These are phyloP conservation scores for Tetramorium alpestre DNA, from an alignment of 1,140 invertebrate genomes.

Conservation along the genomic window DNA sequence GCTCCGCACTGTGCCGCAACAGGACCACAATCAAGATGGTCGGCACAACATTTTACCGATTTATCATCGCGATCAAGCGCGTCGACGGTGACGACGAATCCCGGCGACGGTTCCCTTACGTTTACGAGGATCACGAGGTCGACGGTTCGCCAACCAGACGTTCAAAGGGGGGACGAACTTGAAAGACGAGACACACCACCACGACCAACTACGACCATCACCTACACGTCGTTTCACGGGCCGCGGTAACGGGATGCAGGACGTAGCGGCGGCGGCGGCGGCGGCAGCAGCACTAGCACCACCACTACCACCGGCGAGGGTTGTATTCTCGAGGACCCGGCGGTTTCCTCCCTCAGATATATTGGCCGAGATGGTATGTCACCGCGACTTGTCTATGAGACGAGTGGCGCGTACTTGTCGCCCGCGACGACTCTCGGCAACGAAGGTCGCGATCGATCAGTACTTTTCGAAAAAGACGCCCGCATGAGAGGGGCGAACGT, in stretches of 20 bases:
- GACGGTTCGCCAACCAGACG: conserved; percentile 26
- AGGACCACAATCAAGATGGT: conserved; percentile 47
- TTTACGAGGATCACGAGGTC: conserved; percentile 62
- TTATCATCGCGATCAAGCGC: conserved; percentile 12
- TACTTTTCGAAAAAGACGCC: conserved; percentile 60
- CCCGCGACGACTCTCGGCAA: conserved; percentile 42
- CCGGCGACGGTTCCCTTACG: conserved; percentile 6
- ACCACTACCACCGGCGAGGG: conserved; percentile 48
- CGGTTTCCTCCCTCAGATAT: conserved; percentile 8
- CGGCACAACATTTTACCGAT: conserved; percentile 47
- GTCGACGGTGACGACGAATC: neutral
- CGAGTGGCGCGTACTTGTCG: conserved; percentile 27
- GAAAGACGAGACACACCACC: conserved; percentile 34
- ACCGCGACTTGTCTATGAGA: conserved; percentile 1
- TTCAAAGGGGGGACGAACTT: conserved; percentile 44
- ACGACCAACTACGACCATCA: conserved; percentile 38
- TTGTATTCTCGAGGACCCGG: conserved; percentile 15
- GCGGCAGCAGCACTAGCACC: conserved; percentile 44
- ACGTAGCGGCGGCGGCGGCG: conserved; percentile 34
- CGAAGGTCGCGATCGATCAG: conserved; percentile 65
- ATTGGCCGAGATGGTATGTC: neutral
- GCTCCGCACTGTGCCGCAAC: conserved; percentile 47
- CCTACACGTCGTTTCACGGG: conserved; percentile 60
- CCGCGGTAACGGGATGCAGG: neutral
- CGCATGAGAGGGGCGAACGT: neutral